These are phyloP conservation scores for Engystomops pustulosus DNA, from an alignment of 2,113 vertebrate species.

Conservation along the genomic window DNA sequence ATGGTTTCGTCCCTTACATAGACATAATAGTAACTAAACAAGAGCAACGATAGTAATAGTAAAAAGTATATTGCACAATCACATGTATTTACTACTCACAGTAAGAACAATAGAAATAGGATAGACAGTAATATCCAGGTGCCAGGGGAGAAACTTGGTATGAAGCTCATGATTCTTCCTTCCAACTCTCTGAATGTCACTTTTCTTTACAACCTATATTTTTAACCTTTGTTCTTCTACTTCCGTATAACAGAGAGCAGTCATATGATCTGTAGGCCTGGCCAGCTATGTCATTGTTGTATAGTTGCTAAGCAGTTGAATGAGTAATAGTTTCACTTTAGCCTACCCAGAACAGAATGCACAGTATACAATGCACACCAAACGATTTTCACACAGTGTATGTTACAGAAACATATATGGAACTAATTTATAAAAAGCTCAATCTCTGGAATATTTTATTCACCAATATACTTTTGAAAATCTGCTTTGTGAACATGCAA, in stretches of 20 bases:
- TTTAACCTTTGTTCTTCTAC: not conserved
- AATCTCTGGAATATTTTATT: no score
- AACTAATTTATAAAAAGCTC: no score
- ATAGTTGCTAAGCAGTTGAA: not conserved
- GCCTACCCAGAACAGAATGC: no score
- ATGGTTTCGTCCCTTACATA: no score
- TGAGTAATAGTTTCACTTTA: no score
- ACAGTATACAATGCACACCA: no score
- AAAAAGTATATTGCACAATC: not conserved
- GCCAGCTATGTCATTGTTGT: not conserved
- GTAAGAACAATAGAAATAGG: slow-evolving; percentile 63
- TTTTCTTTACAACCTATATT: not conserved
- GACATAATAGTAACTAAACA: not conserved
- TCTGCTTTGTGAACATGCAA: no score
- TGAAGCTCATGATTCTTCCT: slow-evolving; percentile 45
- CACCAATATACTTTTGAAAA: no score
- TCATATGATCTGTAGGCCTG: slow-evolving; percentile 29
- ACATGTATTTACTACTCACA: slow-evolving; percentile 67
- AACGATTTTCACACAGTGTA: no score
- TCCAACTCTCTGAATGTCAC: not conserved
- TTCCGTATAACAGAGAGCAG: not conserved
- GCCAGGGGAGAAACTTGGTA: slow-evolving; percentile 63
- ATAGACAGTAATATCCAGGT: slow-evolving; percentile 69
- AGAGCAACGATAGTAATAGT: not conserved
- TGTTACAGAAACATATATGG: no score